A percentile compares a stretch with the other conserved stretches of the same genome.
phyloP scores from a whole-genome alignment of 2,113 vertebrate species.

The Aramus guarauna region DNA sequence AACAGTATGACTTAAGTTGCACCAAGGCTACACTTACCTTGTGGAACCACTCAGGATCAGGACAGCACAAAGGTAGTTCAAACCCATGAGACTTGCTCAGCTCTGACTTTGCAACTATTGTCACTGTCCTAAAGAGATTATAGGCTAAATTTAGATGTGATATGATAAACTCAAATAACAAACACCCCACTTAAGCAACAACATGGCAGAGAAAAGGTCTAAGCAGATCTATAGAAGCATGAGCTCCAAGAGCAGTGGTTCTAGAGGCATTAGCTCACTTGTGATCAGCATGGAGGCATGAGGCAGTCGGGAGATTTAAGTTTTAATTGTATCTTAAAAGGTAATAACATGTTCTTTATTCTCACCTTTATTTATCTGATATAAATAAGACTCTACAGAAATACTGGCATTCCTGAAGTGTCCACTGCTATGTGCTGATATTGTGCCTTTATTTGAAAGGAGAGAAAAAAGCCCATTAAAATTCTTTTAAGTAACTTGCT shows the following conservation, averaged over 20 bases:
- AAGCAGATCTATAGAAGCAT: background rate
- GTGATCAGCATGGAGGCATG: background rate
- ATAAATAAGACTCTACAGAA: background rate
- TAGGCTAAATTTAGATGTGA: background rate
- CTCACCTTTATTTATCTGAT: background rate
- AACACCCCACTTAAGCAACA: background rate
- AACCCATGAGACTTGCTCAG: background rate
- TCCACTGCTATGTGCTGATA: background rate
- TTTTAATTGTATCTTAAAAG: background rate
- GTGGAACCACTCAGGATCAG: background rate
- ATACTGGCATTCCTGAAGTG: background rate
- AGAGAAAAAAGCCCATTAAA: conserved; percentile 2
- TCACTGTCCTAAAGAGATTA: background rate
- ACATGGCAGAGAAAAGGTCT: background rate
- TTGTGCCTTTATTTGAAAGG: background rate
- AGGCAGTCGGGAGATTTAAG: background rate
- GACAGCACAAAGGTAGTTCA: background rate
- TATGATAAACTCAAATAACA: background rate
- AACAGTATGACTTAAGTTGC: rapidly evolving
- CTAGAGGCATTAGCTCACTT: background rate
- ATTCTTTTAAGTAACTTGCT: background rate
- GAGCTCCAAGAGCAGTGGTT: background rate
- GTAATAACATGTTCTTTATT: background rate
- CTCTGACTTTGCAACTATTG: background rate
- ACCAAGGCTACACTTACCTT: background rate